Conservation (phyloP, 2,797 vertebrate species). For the Sorex maritimensis region DNA sequence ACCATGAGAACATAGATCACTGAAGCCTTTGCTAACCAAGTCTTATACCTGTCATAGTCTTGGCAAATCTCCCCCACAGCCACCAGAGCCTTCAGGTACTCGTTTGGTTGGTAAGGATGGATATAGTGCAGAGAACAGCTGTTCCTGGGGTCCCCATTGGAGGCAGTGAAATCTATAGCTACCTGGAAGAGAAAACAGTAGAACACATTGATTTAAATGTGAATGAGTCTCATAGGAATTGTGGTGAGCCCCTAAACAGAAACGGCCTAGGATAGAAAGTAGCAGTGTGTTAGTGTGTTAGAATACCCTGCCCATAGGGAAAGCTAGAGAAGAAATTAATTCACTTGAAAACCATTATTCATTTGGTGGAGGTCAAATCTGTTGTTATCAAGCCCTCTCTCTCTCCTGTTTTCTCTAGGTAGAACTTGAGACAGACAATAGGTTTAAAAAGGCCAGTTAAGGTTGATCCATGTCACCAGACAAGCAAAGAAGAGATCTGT, state of each 20-base stretch:
- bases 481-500: background rate
- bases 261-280: background rate
- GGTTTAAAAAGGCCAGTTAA: background rate
- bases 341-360: background rate
- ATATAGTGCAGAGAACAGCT: slow-evolving; percentile 99
- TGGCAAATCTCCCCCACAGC: slow-evolving; percentile 99
- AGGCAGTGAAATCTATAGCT: slow-evolving; percentile 99
- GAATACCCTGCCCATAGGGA: background rate
- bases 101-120: slow-evolving; percentile 99
- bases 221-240: background rate
- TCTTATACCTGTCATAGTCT: slow-evolving; percentile 97
- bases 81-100: slow-evolving; percentile 98
- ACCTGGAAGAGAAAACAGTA: slow-evolving; percentile 92
- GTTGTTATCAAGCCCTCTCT: too few species aligned
- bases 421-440: background rate
- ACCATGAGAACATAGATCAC: background rate
- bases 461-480: background rate
- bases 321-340: slow-evolving; percentile 29
- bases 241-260: background rate
- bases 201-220: background rate
- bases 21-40: slow-evolving; percentile 50
- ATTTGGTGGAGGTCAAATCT: slow-evolving; percentile 7
- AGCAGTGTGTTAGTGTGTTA: background rate
- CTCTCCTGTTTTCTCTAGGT: background rate
- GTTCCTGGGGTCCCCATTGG: slow-evolving; percentile 98